A percentile compares a stretch with the other conserved stretches of the same genome.
Evolutionary conservation across 2,888 invertebrate species (phyloP).

Genomic region (Chymomyza amoena): DNA sequence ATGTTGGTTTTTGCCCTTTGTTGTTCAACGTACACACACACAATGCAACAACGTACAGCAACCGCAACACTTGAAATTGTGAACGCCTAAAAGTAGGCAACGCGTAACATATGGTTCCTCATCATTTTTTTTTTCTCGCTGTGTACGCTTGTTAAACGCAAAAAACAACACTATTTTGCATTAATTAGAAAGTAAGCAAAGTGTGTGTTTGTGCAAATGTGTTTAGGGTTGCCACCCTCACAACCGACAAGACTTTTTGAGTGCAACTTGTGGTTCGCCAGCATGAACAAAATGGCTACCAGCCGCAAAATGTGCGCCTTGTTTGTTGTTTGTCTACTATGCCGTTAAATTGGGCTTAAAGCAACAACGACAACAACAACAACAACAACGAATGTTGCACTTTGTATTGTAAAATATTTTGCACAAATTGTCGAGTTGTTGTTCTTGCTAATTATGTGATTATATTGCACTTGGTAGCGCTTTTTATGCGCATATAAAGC

Average conservation of each 20-base stretch:
- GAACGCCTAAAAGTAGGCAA: conserved; percentile 21
- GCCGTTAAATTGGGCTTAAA: conserved; percentile 65
- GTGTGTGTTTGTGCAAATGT: conserved; percentile 19
- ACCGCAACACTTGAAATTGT: conserved; percentile 12
- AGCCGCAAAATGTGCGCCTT: conserved; percentile 37
- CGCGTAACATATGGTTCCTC: conserved; percentile 23
- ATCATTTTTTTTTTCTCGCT: conserved; percentile 29
- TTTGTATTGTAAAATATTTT: conserved; percentile 55
- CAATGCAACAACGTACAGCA: neutral
- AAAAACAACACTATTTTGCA: conserved; percentile 49
- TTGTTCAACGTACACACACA: neutral
- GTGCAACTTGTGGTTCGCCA: conserved; percentile 48
- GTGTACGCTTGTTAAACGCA: neutral
- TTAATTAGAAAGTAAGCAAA: conserved; percentile 64
- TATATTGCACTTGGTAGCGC: conserved; percentile 27
- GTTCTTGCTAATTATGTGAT: conserved; percentile 58
- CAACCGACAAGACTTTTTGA: conserved; percentile 21
- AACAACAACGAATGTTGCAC: conserved; percentile 17
- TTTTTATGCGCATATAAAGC: conserved; percentile 10
- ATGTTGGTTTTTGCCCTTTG: neutral
- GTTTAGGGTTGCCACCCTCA: neutral
- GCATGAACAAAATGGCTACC: conserved; percentile 60
- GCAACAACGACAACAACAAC: conserved; percentile 32
- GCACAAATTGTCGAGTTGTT: conserved; percentile 46
- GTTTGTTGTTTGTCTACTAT: conserved; percentile 61